Base-by-base conservation (phyloP, 92 coral and sea anemone species). In the Plumapathes pennacea region DNA sequence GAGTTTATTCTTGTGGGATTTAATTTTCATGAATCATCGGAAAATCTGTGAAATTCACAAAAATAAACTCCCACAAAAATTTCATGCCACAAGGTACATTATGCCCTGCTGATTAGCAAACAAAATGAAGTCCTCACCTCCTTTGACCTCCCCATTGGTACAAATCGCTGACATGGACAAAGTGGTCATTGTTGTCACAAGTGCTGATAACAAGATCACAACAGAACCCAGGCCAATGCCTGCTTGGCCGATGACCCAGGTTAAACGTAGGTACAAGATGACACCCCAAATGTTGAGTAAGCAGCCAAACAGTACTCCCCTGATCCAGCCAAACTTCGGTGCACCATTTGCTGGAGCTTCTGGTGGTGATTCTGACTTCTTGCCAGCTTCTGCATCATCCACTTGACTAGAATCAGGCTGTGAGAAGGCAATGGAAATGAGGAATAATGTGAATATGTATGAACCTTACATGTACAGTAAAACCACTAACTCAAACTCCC, bases 151-250 rank as follows among this genome's bases (percentile, higher is more conserved):
- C 23, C 98, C 98, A 74, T 92, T 92, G 44, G 98, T 92, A 33
- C 96, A 88, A 64, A 91, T 86, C n/a, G 98, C 98, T 11, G 98
- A 92, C 96, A 92, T 84, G 28, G 98, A 92, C 46, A 92, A 63
- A 9, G 98, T 81, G 7, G 98, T 92, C 25, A 92, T 46, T 11
- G 64, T 84, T 7, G 98, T 92, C 21, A 92, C 98, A 50, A 74
- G 66, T 22, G 98, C 88, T 25, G 96, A 84, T 41, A 92, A 57
- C 37, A 80, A 29, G 17, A 92, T 64, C 20, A 92, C 74, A 3
- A 84, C 76, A 3, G 84, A 62, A 10, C 92, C 90, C 71, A 88
- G 53, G 25, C 94, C 98, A 46, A 92, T 92, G 1, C 98, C 98
- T 32, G 98, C 94, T 43, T 92, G 98, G 28, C 98, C 98, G 2